Evolutionary conservation across 2,888 invertebrate genomes (phyloP), one percentile per base, ranked within the genome.

Genomic region (Parasteatoda lunata): DNA sequence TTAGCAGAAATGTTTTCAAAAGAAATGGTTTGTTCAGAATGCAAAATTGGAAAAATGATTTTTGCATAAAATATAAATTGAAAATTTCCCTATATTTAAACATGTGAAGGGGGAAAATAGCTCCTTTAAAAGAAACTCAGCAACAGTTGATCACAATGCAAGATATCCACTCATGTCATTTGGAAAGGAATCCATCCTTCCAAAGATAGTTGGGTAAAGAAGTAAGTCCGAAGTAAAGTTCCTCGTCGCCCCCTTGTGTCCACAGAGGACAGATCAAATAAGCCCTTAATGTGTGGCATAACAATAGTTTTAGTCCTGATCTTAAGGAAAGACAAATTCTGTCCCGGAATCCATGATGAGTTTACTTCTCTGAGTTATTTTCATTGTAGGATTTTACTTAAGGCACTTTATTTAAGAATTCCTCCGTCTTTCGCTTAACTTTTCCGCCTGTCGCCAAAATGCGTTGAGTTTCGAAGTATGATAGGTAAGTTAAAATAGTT

Each of bases 261-360:
- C 54, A 77, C 77, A 77, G 51, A 68, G 77, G 30, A 54, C 64
- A 45, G 65, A 13, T 59, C 49, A 82, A 82, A 82, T 68, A 82
- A 52, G 30, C 30, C 73, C 66, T n/a, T 66, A 30, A 49, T n/a
- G 69, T 76, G 81, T 82, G 82, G 75, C 76, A 75, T 64, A 82
- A 82, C 82, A 82, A 48, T 69, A 68, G 13, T 47, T 51, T 30
- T 54, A 45, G 45, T 11, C 45, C 59, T 73, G 45, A 11, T 54
- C 54, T 64, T 30, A 9, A 51, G 45, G 51, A 73, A 68, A 69
- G 77, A 68, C 69, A 68, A 59, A 69, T 76, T 82, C 81, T 75
- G 75, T 69, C 49, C 15, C 69, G 68, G 69, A 82, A 73, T 73
- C 66, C 65, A 49, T 73, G 80, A 80, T 80, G 80, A 80, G 80